Evolutionary conservation across 2,888 invertebrate genomes (phyloP), one percentile per base, ranked within the genome.

Genomic region (Lampropteryx suffumata): DNA sequence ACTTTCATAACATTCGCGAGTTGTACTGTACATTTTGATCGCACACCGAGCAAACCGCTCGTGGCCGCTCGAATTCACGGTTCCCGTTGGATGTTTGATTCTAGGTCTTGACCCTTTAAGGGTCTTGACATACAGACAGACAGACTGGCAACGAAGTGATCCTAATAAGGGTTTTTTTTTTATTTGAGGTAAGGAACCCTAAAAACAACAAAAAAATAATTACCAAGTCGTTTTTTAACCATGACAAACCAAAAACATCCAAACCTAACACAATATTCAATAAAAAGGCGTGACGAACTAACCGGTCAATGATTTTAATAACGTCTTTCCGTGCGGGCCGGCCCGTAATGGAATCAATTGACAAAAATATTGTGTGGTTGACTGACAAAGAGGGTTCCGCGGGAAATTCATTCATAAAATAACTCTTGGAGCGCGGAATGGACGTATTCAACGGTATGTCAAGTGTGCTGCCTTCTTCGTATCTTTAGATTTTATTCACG

Each of bases 241-340:
- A 14, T 26, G 7, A 28, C 27, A 29, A 24, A 27, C 28, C 34
- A n/a, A 52, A 47, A 43, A 44, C 39, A 34, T 40, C 47, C 50
- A 42, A 26, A 50, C 43, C 48, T 44, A 58, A 56, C 41, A 47
- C 57, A 59, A 57, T 56, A 59, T 62, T 58, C 56, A 57, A 57
- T 59, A 59, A 56, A 59, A 56, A 56, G 46, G 48, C 57, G 54
- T 56, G 62, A 59, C 56, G 57, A 52, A 56, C 56, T 62, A 61
- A 62, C 62, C 58, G 58, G 48, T 50, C 54, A 64, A 64, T 61
- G 61, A 57, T 64, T 69, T 64, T 64, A 66, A 70, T 66, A 69
- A 67, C 63, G 63, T 59, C 57, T 69, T 69, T 67, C 70, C 70
- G 65, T 50, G 49, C 59, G 64, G 59, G 57, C 57, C 57, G 50